Percentiles rank a stretch among this genome's conserved stretches.
Conservation (phyloP, 2,113 vertebrate species). For the Myotis davidii region DNA sequence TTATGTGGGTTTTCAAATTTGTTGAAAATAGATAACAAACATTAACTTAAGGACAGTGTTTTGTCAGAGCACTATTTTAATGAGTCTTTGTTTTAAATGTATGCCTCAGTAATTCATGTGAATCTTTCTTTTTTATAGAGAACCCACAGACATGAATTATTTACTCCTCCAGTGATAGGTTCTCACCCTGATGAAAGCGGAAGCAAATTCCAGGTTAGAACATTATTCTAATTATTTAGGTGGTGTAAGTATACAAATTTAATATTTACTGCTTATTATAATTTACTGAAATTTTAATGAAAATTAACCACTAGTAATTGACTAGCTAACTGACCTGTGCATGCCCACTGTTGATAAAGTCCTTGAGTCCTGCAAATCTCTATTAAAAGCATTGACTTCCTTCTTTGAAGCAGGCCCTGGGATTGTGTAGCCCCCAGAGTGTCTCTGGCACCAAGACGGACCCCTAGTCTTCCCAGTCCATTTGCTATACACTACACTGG, state of each 20-base stretch:
- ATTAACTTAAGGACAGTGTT: background rate
- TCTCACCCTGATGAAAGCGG: conserved; percentile 89
- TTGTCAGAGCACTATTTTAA: background rate
- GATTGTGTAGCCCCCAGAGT: background rate
- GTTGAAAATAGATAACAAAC: background rate
- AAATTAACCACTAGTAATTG: conserved; percentile 2
- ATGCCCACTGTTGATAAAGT: background rate
- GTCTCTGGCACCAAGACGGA: background rate
- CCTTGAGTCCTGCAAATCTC: background rate
- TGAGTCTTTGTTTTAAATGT: conserved; percentile 42
- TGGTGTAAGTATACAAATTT: background rate
- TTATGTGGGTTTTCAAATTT: conserved; percentile 16
- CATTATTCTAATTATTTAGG: background rate
- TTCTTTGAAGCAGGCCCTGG: background rate
- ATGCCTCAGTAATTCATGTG: conserved; percentile 33
- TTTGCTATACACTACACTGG: background rate
- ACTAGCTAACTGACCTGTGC: background rate
- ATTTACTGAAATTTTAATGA: conserved; percentile 37
- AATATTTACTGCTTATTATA: conserved; percentile 49
- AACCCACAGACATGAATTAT: conserved; percentile 95
- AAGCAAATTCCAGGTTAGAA: conserved; percentile 97
- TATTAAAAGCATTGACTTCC: background rate
- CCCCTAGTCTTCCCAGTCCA: background rate
- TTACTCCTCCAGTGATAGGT: conserved; percentile 93
- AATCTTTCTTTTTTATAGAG: conserved; percentile 86